Evolutionary conservation across 2,113 vertebrate genomes (phyloP), one percentile per base, ranked within the genome.

Genomic region (Pygoscelis adeliae): DNA sequence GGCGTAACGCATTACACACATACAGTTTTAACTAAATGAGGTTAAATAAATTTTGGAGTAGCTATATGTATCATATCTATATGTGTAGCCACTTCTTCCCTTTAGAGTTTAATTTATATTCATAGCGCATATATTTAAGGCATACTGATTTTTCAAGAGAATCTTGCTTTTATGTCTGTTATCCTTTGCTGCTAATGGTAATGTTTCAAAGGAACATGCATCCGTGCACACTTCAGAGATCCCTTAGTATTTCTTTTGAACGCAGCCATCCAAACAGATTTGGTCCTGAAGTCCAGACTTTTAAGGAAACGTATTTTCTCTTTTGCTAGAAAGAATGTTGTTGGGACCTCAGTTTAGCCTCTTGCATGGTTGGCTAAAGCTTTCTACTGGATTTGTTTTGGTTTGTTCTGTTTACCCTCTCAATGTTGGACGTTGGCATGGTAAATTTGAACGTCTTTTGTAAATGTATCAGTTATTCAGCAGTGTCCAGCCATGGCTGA

Each of bases 261-360:
- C 50, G 94, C 71, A 9, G 58, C 85, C 78, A 80, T 69, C 53
- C 78, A 74, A 55, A 81, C 32, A 65, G 49, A 95, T 89, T 61
- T 67, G 12, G 44, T 94, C 81, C 73, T 91, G 26, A 94, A 84
- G 72, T 82, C 87, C 93, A 91, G 93, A 92, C 93, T 94, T 97
- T 95, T 95, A 97, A 90, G 93, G 95, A 90, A 96, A 62, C 23
- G 8, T 88, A 56, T 71, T 96, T 97, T 94, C 77, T 74, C 66
- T 87, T 95, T 83, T 86, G 78, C 87, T 80, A 38, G 36, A 56
- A 66, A 66, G n/a, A 84, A 84, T 95, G 87, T 79, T 91, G 15
- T 66, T 89, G 59, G 62, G 74, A 66, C 42, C 78, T 96, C 56
- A 71, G 49, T 87, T 96, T 91, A 91, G 91, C 73, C 50, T 95